phyloP scores from a whole-genome alignment of 2,113 vertebrate species.

The Harpagus bidentatus region DNA sequence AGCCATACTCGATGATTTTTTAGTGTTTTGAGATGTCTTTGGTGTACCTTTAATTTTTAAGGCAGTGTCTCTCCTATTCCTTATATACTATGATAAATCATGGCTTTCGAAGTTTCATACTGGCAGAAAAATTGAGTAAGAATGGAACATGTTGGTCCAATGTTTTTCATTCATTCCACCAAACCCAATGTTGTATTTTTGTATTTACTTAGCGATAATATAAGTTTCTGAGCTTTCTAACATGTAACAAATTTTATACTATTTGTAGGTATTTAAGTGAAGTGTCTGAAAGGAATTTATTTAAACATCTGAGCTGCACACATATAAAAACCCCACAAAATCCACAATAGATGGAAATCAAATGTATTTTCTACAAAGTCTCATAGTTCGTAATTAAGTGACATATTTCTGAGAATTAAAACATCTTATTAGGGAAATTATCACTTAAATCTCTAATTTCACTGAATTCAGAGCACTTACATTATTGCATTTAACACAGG shows the following conservation, averaged over 20 bases:
- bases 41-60: neutral
- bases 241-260: neutral
- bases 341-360: neutral
- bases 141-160: neutral
- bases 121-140: neutral
- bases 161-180: neutral
- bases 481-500: neutral
- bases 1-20: neutral
- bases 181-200: neutral
- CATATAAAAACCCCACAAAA: neutral
- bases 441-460: constrained; percentile 15
- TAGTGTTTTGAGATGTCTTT: neutral
- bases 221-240: neutral
- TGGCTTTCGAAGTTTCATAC: neutral
- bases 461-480: constrained; percentile 5
- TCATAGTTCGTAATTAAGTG: neutral
- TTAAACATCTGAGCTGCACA: neutral
- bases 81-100: neutral
- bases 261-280: neutral
- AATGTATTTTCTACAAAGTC: neutral
- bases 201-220: neutral
- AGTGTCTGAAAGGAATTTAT: neutral
- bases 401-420: neutral
- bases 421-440: neutral
- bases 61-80: neutral